Conservation (phyloP, 2,888 invertebrate genomes). For the Seira sanloemensis region DNA sequence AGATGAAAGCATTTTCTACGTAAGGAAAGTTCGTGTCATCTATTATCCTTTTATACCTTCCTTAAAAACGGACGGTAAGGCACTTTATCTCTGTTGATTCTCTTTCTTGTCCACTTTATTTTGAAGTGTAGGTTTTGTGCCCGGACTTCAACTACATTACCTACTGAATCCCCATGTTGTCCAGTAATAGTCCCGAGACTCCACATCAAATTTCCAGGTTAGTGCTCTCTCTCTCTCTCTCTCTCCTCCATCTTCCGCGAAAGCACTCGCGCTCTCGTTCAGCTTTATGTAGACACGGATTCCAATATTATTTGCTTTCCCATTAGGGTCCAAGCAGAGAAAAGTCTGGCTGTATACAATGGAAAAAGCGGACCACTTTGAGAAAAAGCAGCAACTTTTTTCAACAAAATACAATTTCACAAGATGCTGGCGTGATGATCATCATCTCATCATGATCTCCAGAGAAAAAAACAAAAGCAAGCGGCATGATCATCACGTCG, state of each 20-base stretch:
- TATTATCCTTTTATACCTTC: too few relatives aligned
- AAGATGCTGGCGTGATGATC: not conserved
- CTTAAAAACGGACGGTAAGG: not conserved
- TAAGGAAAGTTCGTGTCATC: not conserved
- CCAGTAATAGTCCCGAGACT: not conserved
- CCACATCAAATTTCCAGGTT: not conserved
- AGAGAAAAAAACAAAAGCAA: not conserved
- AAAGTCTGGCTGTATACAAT: not conserved
- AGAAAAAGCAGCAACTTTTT: conserved; percentile 15
- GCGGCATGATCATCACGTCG: not conserved
- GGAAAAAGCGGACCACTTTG: not conserved
- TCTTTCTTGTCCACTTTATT: conserved; percentile 52
- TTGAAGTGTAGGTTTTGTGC: conserved; percentile 27
- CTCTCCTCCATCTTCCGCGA: not conserved
- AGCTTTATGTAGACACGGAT: not conserved
- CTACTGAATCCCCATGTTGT: not conserved
- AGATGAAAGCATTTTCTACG: too few relatives aligned
- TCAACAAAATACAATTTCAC: too few relatives aligned
- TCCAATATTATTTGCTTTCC: conserved; percentile 17
- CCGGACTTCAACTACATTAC: not conserved
- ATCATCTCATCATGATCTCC: not conserved
- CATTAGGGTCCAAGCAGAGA: conserved; percentile 11
- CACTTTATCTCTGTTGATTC: not conserved
- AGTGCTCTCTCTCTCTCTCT: not conserved
- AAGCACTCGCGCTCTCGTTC: not conserved